Conservation (phyloP, 2,113 vertebrate species). For the Dinomys branickii region DNA sequence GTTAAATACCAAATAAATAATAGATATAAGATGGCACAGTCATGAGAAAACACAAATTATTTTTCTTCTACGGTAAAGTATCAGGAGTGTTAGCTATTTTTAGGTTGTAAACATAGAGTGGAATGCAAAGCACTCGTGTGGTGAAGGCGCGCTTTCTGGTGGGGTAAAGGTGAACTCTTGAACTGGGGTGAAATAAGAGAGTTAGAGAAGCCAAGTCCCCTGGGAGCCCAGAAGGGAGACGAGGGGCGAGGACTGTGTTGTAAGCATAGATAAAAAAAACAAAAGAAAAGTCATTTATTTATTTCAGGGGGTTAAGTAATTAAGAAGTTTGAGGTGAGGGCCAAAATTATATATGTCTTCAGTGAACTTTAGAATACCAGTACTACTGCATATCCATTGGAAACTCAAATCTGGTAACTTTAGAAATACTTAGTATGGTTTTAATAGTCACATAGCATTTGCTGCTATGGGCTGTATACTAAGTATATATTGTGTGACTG, state of each 20-base stretch:
- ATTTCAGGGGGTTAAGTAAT: conserved; percentile 25
- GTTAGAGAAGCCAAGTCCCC: background rate
- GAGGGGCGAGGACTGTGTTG: background rate
- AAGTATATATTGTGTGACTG: background rate
- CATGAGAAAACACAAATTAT: background rate
- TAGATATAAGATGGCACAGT: conserved; percentile 8
- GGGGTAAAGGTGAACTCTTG: background rate
- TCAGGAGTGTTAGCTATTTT: background rate
- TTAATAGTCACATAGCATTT: background rate
- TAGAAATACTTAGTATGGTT: background rate
- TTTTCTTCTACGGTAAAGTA: conserved; percentile 9
- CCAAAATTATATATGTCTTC: conserved; percentile 5
- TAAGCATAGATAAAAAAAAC: background rate
- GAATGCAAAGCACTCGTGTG: background rate
- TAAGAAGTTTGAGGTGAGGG: conserved; percentile 4
- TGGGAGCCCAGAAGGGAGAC: background rate
- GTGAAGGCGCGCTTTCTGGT: background rate
- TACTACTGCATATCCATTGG: background rate
- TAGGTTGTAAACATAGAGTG: background rate
- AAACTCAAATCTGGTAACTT: background rate
- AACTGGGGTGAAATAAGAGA: background rate
- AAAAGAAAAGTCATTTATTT: background rate
- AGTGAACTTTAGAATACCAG: background rate
- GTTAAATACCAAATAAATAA: background rate
- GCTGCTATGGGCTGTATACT: background rate